Evolutionary conservation across 2,888 invertebrate genomes (phyloP).

Genomic region (Aphidius colemani): DNA sequence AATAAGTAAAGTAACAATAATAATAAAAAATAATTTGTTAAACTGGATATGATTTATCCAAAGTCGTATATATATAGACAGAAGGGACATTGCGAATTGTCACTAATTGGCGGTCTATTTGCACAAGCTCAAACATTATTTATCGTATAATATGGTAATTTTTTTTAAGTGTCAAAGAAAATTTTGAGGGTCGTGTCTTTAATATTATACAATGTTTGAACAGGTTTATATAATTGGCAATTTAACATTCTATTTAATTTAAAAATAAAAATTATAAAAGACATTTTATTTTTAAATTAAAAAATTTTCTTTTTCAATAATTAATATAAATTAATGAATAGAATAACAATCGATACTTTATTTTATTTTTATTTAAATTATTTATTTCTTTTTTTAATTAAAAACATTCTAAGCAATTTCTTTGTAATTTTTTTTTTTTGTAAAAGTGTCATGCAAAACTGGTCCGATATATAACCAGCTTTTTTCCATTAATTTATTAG

Average conservation of each 20-base stretch:
- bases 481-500: conserved; percentile 47
- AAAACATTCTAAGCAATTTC: no score
- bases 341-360: background rate
- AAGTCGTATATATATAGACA: background rate
- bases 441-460: background rate
- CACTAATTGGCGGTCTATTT: conserved; percentile 25
- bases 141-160: conserved; percentile 19
- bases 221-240: background rate
- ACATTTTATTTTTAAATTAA: no score
- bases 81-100: conserved; percentile 13
- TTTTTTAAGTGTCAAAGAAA: conserved; percentile 13
- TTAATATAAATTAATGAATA: no score
- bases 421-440: no score
- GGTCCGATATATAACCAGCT: conserved; percentile 19
- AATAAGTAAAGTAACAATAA: conserved; percentile 28
- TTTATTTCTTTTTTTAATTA: no score
- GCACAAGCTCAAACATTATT: conserved; percentile 19
- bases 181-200: background rate
- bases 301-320: no score
- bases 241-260: background rate
- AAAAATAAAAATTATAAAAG: background rate
- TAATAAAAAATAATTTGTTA: conserved; percentile 20
- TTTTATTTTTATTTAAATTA: background rate
- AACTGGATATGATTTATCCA: conserved; percentile 23
- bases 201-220: no score